Evolutionary conservation across 2,888 invertebrate genomes (phyloP).

Genomic region (Palloptera scutellata): DNA sequence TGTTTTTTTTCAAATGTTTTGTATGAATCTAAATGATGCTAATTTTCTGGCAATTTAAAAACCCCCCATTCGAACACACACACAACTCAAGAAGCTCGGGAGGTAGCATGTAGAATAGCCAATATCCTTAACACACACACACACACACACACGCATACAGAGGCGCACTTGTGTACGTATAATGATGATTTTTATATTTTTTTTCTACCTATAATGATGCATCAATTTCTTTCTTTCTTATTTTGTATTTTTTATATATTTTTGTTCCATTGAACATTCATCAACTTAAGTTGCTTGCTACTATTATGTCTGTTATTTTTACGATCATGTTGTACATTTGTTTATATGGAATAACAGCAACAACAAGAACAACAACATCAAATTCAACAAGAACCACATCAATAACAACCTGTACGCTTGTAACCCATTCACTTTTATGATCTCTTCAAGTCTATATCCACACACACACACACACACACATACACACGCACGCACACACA

Average conservation of each 20-base stretch:
- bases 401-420: conserved; percentile 27
- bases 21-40: conserved; percentile 1
- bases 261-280: conserved; percentile 9
- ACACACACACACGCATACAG: too few species aligned
- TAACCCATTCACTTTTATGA: conserved; percentile 34
- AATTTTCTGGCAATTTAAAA: conserved; percentile 7
- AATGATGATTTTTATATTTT: neutral
- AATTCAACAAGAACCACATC: conserved; percentile 4
- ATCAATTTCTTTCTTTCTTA: neutral
- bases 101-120: too few species aligned
- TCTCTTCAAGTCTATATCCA: conserved; percentile 21
- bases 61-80: neutral
- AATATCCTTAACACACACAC: too few species aligned
- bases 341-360: too few species aligned
- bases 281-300: neutral
- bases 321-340: neutral
- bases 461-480: neutral
- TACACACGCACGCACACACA: neutral
- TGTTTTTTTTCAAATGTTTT: neutral
- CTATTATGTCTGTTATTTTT: neutral
- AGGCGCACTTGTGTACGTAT: neutral
- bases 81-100: too few species aligned
- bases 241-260: neutral
- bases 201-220: neutral
- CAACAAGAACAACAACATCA: neutral